Base-by-base conservation (phyloP, 2,888 invertebrate genomes). In the Tortricodes alternella region DNA sequence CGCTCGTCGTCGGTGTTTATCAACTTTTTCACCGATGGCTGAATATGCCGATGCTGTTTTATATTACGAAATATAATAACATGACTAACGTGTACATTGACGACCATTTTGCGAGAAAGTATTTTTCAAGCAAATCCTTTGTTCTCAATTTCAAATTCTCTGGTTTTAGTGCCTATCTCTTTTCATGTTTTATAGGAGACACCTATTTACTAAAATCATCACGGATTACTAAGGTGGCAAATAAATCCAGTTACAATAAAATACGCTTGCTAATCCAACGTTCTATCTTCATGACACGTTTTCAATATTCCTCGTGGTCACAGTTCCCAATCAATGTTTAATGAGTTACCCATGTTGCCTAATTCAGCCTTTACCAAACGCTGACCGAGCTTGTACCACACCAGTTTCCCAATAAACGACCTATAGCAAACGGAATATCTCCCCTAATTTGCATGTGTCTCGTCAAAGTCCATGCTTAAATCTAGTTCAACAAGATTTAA, bases 401-500 rank as follows among this genome's bases (percentile, higher is more conserved):
- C 27, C 55, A 27, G 35, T 19, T 41, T 43, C 37, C 53, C 56
- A 50, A 56, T 56, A 50, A 24, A 44, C 35, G 55, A 18, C 18
- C 48, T 27, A 27, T 35, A 23, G 32, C 32, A 23, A 32, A 44
- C 41, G 39, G 34, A 48, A 53, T 15, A 32, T 19, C 27, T 29
- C 29, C 18, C 5, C 27, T n/a, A 35, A 56, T 56, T 56, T 56
- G 43, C 56, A 56, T 56, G 41, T 9, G 21, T 37, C 27, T 21
- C 21, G 44, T 44, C 49, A 50, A 43, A 44, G 49, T 50, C 37
- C 35, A n/a, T 24, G 48, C 37, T 48, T 44, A 44, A 35, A 21
- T 43, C 44, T 55, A 43, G 35, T 56, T 55, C 32, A 48, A 21
- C 48, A 16, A 44, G 49, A 44, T 56, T 56, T 56, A 50, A 56